Evolutionary conservation across 2,888 invertebrate species (phyloP).

Genomic region (Troides oblongomaculatus): DNA sequence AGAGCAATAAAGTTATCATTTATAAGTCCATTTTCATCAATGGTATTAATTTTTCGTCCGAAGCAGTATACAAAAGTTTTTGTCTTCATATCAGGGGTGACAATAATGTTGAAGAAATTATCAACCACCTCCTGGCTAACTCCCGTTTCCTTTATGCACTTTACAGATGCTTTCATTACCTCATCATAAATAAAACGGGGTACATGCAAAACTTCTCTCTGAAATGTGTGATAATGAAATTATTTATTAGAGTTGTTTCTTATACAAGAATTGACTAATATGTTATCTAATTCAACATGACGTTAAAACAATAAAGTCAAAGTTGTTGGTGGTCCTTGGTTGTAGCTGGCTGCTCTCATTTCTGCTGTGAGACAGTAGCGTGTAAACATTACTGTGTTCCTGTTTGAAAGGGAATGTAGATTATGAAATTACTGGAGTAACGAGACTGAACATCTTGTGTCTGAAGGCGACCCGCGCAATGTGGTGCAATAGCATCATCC

Average conservation of each 20-base stretch:
- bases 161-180: constrained; percentile 1
- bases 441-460: too few relatives aligned
- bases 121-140: constrained; percentile 18
- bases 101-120: constrained; percentile 21
- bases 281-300: too few relatives aligned
- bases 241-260: not conserved
- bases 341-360: too few relatives aligned
- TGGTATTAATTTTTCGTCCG: not conserved
- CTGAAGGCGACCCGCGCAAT: too few relatives aligned
- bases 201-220: constrained; percentile 12
- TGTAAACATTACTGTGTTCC: too few relatives aligned
- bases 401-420: too few relatives aligned
- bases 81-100: constrained; percentile 4
- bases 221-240: constrained; percentile 1
- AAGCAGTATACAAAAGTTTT: not conserved
- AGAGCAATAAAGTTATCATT: not conserved
- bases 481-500: too few relatives aligned
- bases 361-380: too few relatives aligned
- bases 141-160: constrained; percentile 18
- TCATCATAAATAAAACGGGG: constrained; percentile 3
- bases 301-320: too few relatives aligned
- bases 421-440: too few relatives aligned
- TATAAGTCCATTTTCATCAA: not conserved
- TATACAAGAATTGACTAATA: too few relatives aligned
- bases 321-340: too few relatives aligned